These are phyloP conservation scores for Campaea margaritaria DNA, from an alignment of 2,888 invertebrate species.

Conservation along the genomic window DNA sequence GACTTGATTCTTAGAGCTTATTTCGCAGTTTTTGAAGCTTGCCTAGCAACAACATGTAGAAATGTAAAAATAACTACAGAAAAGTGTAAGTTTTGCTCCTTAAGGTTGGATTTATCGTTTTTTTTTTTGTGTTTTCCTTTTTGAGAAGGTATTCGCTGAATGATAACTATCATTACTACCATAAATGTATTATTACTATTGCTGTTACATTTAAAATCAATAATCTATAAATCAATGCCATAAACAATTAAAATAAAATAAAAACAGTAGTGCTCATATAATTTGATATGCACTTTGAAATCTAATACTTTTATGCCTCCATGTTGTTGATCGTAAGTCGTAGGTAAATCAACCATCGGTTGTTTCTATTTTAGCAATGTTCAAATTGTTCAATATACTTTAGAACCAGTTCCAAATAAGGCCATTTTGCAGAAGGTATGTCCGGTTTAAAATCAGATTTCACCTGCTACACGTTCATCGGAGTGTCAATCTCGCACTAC, in stretches of 20 bases:
- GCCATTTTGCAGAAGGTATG: not conserved
- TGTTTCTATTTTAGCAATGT: not conserved
- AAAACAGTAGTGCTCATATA: not conserved
- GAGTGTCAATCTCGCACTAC: slow-evolving; percentile 4
- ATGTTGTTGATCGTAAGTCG: not conserved
- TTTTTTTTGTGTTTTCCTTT: too few species aligned
- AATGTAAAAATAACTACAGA: not conserved
- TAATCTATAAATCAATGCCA: not conserved
- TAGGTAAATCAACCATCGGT: slow-evolving; percentile 1
- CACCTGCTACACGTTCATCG: not conserved
- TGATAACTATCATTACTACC: too few species aligned
- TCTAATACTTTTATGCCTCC: not conserved
- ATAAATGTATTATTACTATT: too few species aligned
- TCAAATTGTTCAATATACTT: too few species aligned
- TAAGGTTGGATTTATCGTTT: too few species aligned
- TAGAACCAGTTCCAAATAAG: too few species aligned
- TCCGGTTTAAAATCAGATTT: not conserved
- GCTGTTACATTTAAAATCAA: not conserved
- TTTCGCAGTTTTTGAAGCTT: slow-evolving; percentile 9
- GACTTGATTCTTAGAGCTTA: slow-evolving; percentile 6
- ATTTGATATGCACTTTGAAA: not conserved
- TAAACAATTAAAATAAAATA: not conserved
- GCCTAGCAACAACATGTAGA: not conserved
- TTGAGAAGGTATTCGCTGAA: too few species aligned
- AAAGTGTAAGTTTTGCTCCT: not conserved